Percentiles rank a stretch among this genome's conserved stretches.
Evolutionary conservation across 2,113 vertebrate species (phyloP).

Genomic region (Periophthalmus modestus): DNA sequence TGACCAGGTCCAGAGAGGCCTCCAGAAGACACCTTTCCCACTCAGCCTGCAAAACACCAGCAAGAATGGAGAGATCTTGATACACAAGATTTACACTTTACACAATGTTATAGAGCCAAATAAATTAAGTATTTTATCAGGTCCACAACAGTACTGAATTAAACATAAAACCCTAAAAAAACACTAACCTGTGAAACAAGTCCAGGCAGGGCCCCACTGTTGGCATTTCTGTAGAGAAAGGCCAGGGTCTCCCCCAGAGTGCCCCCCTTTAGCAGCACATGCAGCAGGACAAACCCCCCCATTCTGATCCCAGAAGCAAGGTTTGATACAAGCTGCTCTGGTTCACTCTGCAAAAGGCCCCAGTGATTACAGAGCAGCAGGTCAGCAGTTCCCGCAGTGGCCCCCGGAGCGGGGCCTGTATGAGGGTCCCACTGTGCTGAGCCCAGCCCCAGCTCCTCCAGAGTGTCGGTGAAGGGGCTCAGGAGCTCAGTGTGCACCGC

Average conservation of each 20-base stretch:
- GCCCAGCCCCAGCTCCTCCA: conserved; percentile 73
- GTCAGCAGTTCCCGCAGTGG: conserved; percentile 69
- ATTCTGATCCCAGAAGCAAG: conserved; percentile 82
- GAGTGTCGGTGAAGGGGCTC: conserved; percentile 54
- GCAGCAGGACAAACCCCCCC: conserved; percentile 88
- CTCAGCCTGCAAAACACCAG: conserved; percentile 74
- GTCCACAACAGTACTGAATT: not conserved
- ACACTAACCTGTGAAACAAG: conserved; percentile 85
- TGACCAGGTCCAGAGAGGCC: conserved; percentile 76
- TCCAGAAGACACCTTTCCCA: conserved; percentile 84
- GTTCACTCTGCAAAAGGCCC: conserved; percentile 55
- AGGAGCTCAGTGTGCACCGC: conserved; percentile 72
- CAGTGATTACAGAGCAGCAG: conserved; percentile 86
- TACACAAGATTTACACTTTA: too few relatives aligned
- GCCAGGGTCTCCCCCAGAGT: conserved; percentile 82
- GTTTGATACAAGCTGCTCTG: conserved; percentile 74
- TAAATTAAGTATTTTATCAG: not conserved
- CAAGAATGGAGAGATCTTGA: not conserved
- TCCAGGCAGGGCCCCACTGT: conserved; percentile 56
- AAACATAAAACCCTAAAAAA: not conserved
- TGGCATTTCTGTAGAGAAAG: conserved; percentile 76
- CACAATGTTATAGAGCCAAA: not conserved
- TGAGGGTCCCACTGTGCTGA: conserved; percentile 84
- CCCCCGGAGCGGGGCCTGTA: conserved; percentile 64
- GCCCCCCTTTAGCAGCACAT: conserved; percentile 85